Evolutionary conservation across 2,797 vertebrate species (phyloP).

Genomic region (Odontamblyopus lacepedii): DNA sequence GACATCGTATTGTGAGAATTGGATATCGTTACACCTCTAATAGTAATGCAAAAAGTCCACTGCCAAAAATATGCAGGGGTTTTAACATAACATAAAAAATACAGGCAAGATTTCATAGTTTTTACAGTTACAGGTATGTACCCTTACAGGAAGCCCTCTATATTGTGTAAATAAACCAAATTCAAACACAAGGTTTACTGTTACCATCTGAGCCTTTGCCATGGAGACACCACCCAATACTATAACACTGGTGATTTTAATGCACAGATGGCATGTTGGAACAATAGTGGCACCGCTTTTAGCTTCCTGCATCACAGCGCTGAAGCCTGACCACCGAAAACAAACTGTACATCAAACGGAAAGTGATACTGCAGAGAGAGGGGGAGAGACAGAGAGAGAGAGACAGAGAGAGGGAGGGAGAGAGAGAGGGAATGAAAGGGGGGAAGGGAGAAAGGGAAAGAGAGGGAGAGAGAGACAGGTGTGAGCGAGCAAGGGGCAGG

Average conservation of each 20-base stretch:
- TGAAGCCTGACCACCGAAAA: slow-evolving; percentile 46
- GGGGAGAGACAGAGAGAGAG: neutral
- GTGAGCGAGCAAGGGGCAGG: slow-evolving; percentile 1
- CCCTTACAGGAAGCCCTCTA: neutral
- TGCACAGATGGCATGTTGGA: slow-evolving; percentile 19
- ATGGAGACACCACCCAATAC: neutral
- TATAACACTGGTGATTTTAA: neutral
- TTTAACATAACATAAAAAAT: neutral
- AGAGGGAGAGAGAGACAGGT: slow-evolving; percentile 1
- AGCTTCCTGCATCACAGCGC: slow-evolving; percentile 39
- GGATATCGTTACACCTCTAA: too few species aligned
- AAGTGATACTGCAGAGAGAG: slow-evolving; percentile 47
- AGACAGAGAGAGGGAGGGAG: too few species aligned
- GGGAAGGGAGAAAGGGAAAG: slow-evolving; percentile 34
- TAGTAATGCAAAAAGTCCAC: neutral
- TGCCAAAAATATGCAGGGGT: neutral
- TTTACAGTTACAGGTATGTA: neutral
- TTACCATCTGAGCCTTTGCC: neutral
- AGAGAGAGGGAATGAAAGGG: slow-evolving; percentile 16
- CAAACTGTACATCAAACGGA: slow-evolving; percentile 53
- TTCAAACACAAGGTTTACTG: neutral
- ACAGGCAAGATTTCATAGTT: neutral
- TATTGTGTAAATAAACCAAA: slow-evolving; percentile 6
- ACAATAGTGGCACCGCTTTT: slow-evolving; percentile 28
- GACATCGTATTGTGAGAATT: too few species aligned